Percentiles rank a stretch among this genome's conserved stretches.
These are phyloP conservation scores for Ennomos erosarius DNA, from an alignment of 2,888 invertebrate genomes.

Conservation along the genomic window DNA sequence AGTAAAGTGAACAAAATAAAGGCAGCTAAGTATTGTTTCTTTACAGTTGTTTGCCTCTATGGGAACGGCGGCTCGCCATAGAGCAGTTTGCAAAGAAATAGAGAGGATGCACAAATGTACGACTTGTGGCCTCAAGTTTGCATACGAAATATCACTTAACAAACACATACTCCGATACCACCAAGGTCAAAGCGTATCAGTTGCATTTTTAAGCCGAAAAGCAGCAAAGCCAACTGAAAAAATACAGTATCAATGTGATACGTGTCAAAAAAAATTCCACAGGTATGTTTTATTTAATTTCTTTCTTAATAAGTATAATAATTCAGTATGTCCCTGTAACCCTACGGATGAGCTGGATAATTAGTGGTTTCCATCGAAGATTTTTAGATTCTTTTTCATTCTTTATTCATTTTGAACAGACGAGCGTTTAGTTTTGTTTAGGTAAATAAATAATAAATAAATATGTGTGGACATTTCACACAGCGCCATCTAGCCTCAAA, in stretches of 20 bases:
- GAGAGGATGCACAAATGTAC: conserved; percentile 69
- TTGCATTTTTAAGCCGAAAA: conserved; percentile 63
- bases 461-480: too few species aligned
- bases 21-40: conserved; percentile 5
- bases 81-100: conserved; percentile 64
- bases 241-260: conserved; percentile 83
- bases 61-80: conserved; percentile 80
- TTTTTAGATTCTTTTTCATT: too few species aligned
- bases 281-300: conserved; percentile 65
- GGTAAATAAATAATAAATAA: too few species aligned
- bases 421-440: too few species aligned
- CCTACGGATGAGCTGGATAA: too few species aligned
- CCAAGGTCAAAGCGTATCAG: conserved; percentile 74
- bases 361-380: too few species aligned
- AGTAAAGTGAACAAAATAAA: too few species aligned
- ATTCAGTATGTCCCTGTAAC: too few species aligned
- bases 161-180: conserved; percentile 77
- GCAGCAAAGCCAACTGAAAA: conserved; percentile 53
- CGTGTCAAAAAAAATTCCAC: conserved; percentile 87
- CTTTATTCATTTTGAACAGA: too few species aligned
- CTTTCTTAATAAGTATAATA: neutral
- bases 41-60: conserved; percentile 74
- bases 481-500: too few species aligned
- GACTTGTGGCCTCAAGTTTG: conserved; percentile 73
- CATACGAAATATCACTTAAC: conserved; percentile 76